Percentiles rank a stretch among this genome's conserved stretches.
These are phyloP conservation scores for Cacoxenus indagator DNA, from an alignment of 2,888 invertebrate genomes.

Conservation along the genomic window DNA sequence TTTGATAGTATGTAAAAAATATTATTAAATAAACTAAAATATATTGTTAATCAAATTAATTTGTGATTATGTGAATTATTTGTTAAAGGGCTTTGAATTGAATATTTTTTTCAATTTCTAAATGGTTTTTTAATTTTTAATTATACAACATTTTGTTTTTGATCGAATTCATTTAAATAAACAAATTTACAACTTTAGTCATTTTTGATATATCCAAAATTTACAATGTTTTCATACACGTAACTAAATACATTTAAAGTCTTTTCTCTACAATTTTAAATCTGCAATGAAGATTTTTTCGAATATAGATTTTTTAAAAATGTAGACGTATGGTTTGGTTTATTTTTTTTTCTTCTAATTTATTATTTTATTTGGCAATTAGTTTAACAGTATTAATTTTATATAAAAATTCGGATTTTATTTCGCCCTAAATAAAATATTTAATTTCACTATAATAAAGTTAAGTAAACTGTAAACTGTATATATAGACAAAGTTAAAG, in stretches of 20 bases:
- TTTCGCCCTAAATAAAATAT: constrained; percentile 26
- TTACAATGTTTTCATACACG: not conserved
- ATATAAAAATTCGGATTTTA: constrained; percentile 12
- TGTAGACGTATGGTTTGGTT: not conserved
- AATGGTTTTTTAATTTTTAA: not conserved
- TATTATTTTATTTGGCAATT: not conserved
- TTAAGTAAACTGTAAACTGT: constrained; percentile 36
- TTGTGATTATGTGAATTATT: constrained; percentile 25
- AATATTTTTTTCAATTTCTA: constrained; percentile 18
- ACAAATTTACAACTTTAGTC: not conserved
- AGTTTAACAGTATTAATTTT: not conserved
- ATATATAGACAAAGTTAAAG: constrained; percentile 59
- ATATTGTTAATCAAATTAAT: constrained; percentile 48
- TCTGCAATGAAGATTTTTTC: constrained; percentile 24
- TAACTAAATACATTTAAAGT: not conserved
- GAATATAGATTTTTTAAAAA: constrained; percentile 32
- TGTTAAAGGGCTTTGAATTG: constrained; percentile 26
- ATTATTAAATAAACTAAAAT: constrained; percentile 35
- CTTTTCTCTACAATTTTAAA: constrained; percentile 38
- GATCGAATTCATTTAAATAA: too few relatives aligned
- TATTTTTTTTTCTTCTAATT: not conserved
- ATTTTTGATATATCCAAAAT: not conserved
- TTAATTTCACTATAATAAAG: constrained; percentile 25
- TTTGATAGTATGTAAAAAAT: constrained; percentile 56
- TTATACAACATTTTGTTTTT: not conserved